Conservation (phyloP, 2,113 vertebrate species). For the Peromyscus polionotus region DNA sequence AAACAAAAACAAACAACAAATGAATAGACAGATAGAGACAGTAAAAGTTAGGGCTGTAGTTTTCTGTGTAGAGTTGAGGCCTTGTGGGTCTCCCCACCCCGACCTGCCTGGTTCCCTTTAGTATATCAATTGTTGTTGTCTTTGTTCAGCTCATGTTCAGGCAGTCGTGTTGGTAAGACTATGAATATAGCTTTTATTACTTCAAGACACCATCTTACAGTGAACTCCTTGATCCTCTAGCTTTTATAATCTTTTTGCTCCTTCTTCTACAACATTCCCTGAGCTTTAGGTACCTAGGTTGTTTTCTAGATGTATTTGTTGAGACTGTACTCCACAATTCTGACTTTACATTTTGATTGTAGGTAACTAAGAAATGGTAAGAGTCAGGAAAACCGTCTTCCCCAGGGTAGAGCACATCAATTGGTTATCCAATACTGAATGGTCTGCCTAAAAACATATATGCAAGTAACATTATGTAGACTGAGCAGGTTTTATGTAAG, state of each 20-base stretch:
- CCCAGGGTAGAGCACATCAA: background rate
- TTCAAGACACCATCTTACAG: background rate
- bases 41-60: background rate
- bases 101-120: background rate
- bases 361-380: background rate
- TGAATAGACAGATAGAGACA: background rate
- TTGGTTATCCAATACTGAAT: background rate
- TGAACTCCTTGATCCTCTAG: background rate
- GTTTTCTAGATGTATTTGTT: background rate
- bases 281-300: background rate
- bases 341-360: background rate
- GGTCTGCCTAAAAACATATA: background rate
- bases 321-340: background rate
- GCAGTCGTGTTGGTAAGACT: background rate
- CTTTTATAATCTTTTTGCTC: background rate
- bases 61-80: background rate
- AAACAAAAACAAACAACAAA: background rate
- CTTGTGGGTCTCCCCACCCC: no score
- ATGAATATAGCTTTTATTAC: background rate
- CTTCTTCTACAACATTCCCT: background rate
- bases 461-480: background rate
- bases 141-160: background rate
- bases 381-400: background rate
- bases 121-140: background rate
- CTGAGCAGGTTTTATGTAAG: background rate